Percentiles rank a stretch among this genome's conserved stretches.
phyloP scores from a whole-genome alignment of 2,113 vertebrate species.

The Epinephelus fuscoguttatus region DNA sequence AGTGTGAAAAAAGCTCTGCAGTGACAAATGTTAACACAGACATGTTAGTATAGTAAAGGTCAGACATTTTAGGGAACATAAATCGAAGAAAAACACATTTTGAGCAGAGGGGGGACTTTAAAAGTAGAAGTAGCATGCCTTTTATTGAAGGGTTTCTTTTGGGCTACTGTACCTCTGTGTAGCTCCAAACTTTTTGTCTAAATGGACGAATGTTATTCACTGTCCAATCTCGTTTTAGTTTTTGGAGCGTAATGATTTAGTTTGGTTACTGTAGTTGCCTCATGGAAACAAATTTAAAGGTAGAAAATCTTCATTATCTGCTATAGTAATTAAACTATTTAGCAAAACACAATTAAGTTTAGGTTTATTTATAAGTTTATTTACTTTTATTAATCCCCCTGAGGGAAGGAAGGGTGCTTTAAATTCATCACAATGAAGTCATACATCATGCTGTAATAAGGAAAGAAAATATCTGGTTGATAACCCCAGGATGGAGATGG shows the following conservation, averaged over 20 bases:
- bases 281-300: background rate
- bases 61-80: too few species aligned
- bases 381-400: too few species aligned
- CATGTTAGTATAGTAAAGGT: too few species aligned
- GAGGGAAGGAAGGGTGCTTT: background rate
- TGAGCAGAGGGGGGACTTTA: background rate
- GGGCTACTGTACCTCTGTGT: too few species aligned
- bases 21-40: too few species aligned
- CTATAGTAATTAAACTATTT: background rate
- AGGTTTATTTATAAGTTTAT: too few species aligned
- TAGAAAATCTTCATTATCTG: background rate
- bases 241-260: background rate
- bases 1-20: too few species aligned
- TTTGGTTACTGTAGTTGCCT: background rate
- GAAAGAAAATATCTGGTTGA: background rate
- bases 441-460: constrained; percentile 34
- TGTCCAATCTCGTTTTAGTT: background rate
- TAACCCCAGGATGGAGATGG: constrained; percentile 34
- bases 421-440: constrained; percentile 8
- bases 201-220: too few species aligned
- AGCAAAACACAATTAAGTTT: background rate
- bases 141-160: background rate
- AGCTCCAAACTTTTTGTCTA: background rate
- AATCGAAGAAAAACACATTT: too few species aligned
- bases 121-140: background rate